These are phyloP conservation scores for Drosophila fulvimacula DNA, from an alignment of 2,888 invertebrate genomes.

Conservation along the genomic window DNA sequence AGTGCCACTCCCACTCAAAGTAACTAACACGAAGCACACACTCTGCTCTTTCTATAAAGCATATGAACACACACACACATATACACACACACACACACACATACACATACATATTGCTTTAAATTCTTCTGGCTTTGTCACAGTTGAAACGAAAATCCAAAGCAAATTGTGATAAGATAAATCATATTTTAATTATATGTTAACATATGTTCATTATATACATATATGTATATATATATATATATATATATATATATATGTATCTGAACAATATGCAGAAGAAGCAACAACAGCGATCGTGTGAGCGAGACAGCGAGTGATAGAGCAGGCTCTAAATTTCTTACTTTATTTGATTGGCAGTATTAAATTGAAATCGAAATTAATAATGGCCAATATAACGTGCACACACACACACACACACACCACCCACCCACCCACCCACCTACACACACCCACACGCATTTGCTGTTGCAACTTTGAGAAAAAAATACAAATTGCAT, in stretches of 20 bases:
- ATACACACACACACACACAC: conserved; percentile 19
- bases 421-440: conserved; percentile 13
- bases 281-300: background rate
- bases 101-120: conserved; percentile 20
- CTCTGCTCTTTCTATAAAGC: too few species aligned
- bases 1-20: conserved; percentile 69
- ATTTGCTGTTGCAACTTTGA: conserved; percentile 66
- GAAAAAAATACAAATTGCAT: conserved; percentile 50
- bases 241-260: background rate
- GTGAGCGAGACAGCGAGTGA: background rate
- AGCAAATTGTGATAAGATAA: conserved; percentile 60
- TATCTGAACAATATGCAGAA: conserved; percentile 6
- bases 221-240: background rate
- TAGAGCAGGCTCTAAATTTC: conserved; percentile 41
- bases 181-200: conserved; percentile 31
- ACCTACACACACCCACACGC: conserved; percentile 9
- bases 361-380: conserved; percentile 19
- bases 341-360: conserved; percentile 30
- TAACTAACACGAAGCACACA: conserved; percentile 40
- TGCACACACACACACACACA: conserved; percentile 17
- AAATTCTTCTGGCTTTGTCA: conserved; percentile 27
- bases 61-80: conserved; percentile 3
- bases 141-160: conserved; percentile 29
- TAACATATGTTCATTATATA: conserved; percentile 3
- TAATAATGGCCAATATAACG: conserved; percentile 15